Percentiles rank a stretch among this genome's conserved stretches.
These are phyloP conservation scores for Hypsibius dujardini DNA, from an alignment of 1,140 invertebrate species.

Conservation along the genomic window DNA sequence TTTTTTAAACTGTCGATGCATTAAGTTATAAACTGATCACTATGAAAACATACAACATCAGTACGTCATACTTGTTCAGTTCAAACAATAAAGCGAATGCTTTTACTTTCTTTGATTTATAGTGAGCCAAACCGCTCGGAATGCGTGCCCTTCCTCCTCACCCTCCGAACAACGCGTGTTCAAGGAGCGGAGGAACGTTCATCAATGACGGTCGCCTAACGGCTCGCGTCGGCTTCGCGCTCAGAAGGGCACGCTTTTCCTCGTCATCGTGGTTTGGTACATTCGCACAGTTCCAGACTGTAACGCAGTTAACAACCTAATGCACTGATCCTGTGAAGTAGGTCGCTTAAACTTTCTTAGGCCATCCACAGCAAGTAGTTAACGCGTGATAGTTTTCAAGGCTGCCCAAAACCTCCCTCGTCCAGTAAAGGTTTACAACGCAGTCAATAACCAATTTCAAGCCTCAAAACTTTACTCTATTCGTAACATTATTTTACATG, in stretches of 20 bases:
- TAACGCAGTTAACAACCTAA: conserved; percentile 18
- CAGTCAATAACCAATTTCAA: too few relatives aligned
- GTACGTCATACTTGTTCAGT: too few relatives aligned
- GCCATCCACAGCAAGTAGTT: too few relatives aligned
- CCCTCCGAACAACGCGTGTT: conserved; percentile 8
- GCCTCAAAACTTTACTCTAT: too few relatives aligned
- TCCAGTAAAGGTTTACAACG: too few relatives aligned
- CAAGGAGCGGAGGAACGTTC: conserved; percentile 14
- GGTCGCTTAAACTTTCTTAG: not conserved
- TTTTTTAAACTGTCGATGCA: too few relatives aligned
- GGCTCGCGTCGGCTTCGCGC: conserved; percentile 8
- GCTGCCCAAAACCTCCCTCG: too few relatives aligned
- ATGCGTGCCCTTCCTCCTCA: conserved; percentile 14
- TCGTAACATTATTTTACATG: too few relatives aligned
- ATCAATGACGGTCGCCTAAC: conserved; percentile 4
- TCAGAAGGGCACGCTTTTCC: conserved; percentile 10
- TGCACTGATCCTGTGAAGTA: conserved; percentile 18
- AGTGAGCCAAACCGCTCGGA: conserved; percentile 13
- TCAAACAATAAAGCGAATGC: too few relatives aligned
- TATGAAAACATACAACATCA: too few relatives aligned
- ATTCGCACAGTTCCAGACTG: conserved; percentile 17
- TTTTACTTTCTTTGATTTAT: conserved; percentile 10
- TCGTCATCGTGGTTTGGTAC: conserved; percentile 16
- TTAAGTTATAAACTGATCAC: too few relatives aligned
- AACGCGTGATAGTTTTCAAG: too few relatives aligned